A percentile compares a stretch with the other conserved stretches of the same genome.
Evolutionary conservation across 2,888 invertebrate genomes (phyloP).

Genomic region (Cremastinae sp.): DNA sequence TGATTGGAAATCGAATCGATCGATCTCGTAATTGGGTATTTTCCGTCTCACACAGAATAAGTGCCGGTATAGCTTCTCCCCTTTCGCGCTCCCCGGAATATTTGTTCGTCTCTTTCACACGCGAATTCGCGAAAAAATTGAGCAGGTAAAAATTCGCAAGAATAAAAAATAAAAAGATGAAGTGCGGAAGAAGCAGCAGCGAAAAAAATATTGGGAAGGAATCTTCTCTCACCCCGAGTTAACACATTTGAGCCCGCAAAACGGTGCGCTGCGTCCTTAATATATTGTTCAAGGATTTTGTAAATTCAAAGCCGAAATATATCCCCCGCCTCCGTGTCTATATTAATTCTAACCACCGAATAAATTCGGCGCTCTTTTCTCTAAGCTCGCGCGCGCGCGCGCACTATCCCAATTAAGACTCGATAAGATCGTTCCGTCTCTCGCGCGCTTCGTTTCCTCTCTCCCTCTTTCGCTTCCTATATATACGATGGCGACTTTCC

Average conservation of each 20-base stretch:
- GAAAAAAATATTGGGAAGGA: too few species aligned
- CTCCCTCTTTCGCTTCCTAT: slow-evolving; percentile 1
- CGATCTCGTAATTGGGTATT: slow-evolving; percentile 48
- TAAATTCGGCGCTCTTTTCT: slow-evolving; percentile 64
- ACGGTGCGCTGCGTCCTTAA: background rate
- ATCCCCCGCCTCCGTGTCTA: slow-evolving; percentile 10
- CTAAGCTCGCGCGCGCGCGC: slow-evolving; percentile 58
- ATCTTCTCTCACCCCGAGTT: background rate
- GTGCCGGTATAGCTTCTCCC: slow-evolving; percentile 13
- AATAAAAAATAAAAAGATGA: background rate
- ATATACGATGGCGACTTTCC: slow-evolving; percentile 61
- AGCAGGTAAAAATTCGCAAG: background rate
- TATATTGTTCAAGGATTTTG: slow-evolving; percentile 21
- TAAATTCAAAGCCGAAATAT: slow-evolving; percentile 20
- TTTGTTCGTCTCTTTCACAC: slow-evolving; percentile 2
- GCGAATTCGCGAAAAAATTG: background rate
- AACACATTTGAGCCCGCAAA: background rate
- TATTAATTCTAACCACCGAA: slow-evolving; percentile 38
- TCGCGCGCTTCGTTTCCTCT: slow-evolving; percentile 62
- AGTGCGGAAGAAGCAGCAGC: too few species aligned
- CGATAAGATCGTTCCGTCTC: slow-evolving; percentile 74
- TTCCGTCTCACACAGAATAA: background rate
- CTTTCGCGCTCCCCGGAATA: background rate
- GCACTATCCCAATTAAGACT: slow-evolving; percentile 76
- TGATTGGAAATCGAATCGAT: slow-evolving; percentile 57